Percentiles rank a stretch among this genome's conserved stretches.
Conservation (phyloP, 2,797 vertebrate genomes). For the Echiichthys vipera region DNA sequence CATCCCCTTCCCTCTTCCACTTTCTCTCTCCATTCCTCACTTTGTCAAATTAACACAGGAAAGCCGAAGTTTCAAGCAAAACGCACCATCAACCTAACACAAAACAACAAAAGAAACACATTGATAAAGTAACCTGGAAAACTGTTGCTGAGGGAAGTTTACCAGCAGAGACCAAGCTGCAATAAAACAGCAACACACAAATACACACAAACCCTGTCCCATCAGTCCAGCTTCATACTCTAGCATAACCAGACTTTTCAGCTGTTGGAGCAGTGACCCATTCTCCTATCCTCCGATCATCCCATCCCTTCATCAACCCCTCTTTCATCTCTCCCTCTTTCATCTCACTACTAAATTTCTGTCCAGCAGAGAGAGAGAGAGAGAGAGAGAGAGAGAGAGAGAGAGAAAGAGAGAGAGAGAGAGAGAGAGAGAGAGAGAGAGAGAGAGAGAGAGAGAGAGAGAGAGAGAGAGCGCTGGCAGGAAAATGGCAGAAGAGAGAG, state of each 20-base stretch:
- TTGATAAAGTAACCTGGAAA: conserved; percentile 26
- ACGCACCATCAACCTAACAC: not conserved
- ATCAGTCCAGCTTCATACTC: conserved; percentile 32
- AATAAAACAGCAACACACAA: conserved; percentile 8
- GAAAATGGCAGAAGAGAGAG: not conserved
- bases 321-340: conserved; percentile 75
- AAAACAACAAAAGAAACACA: not conserved
- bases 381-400: conserved; percentile 1
- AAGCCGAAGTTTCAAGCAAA: not conserved
- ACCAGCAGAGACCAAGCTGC: conserved; percentile 16
- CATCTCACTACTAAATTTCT: conserved; percentile 61
- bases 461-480: not conserved
- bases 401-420: not conserved
- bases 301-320: conserved; percentile 60
- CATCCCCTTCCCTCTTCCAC: not conserved
- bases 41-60: not conserved
- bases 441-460: not conserved
- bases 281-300: conserved; percentile 65
- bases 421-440: conserved; percentile 4
- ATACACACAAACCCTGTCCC: conserved; percentile 24
- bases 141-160: conserved; percentile 10
- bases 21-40: not conserved
- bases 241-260: conserved; percentile 47
- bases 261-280: conserved; percentile 62
- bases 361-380: conserved; percentile 26